Conservation (phyloP, 2,113 vertebrate genomes). For the Lampris megalopsis region DNA sequence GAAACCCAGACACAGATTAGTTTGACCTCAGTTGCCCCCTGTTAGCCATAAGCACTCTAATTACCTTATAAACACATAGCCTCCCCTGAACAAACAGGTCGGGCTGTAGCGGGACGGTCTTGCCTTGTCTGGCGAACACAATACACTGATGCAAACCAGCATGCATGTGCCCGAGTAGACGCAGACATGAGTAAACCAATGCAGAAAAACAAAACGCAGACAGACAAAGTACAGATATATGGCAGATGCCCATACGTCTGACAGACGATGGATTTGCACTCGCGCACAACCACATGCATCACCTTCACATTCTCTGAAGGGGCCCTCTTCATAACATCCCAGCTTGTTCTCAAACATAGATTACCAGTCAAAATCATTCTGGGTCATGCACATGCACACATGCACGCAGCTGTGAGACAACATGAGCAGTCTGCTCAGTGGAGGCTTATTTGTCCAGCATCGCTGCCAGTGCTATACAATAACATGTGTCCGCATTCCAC, state of each 20-base stretch:
- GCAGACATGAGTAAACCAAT: not conserved
- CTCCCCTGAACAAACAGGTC: conserved; percentile 58
- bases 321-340: not conserved
- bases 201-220: not conserved
- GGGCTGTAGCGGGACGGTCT: conserved; percentile 1
- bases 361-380: conserved; percentile 18
- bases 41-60: conserved; percentile 68
- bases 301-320: conserved; percentile 1
- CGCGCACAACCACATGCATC: not conserved
- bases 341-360: conserved; percentile 26
- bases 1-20: conserved; percentile 75
- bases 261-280: not conserved
- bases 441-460: conserved; percentile 59
- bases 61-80: conserved; percentile 72
- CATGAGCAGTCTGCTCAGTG: conserved; percentile 31
- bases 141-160: conserved; percentile 36
- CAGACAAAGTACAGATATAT: not conserved
- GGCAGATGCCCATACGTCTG: not conserved
- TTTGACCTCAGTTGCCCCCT: conserved; percentile 72
- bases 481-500: conserved; percentile 62
- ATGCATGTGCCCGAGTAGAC: not conserved
- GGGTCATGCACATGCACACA: conserved; percentile 3
- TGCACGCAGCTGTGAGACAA: conserved; percentile 47
- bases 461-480: conserved; percentile 48
- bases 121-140: conserved; percentile 28